These are phyloP conservation scores for Caenorhabditis plicata DNA, from an alignment of 2,888 invertebrate species.

Conservation along the genomic window DNA sequence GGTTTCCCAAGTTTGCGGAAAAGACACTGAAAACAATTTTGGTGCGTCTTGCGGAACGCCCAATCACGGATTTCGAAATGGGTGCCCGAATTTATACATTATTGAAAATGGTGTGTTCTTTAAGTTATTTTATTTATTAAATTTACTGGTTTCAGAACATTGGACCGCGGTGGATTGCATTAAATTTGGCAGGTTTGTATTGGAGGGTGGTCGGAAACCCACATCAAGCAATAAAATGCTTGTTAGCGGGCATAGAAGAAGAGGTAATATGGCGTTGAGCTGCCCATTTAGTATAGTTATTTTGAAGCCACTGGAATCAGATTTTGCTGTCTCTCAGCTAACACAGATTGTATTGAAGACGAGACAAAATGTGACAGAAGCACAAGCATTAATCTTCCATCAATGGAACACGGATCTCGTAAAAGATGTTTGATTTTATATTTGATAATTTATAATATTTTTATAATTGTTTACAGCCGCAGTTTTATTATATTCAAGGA, in stretches of 20 bases:
- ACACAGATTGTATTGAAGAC: slow-evolving; percentile 73
- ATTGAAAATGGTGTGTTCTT: slow-evolving; percentile 72
- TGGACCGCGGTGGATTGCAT: slow-evolving; percentile 77
- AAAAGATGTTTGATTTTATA: slow-evolving; percentile 6
- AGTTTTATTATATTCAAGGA: slow-evolving; percentile 40
- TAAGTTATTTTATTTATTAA: background rate
- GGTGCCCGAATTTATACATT: slow-evolving; percentile 79
- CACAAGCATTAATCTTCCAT: slow-evolving; percentile 16
- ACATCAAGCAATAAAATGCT: slow-evolving; percentile 75
- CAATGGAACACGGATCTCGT: slow-evolving; percentile 19
- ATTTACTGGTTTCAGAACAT: slow-evolving; percentile 70
- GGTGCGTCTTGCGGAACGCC: slow-evolving; percentile 39
- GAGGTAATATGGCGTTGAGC: slow-evolving; percentile 4
- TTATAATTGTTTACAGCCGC: slow-evolving; percentile 33
- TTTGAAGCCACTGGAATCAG: slow-evolving; percentile 66
- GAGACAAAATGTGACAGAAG: slow-evolving; percentile 67
- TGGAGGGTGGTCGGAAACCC: slow-evolving; percentile 78
- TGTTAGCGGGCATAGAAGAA: slow-evolving; percentile 71
- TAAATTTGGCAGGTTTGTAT: slow-evolving; percentile 77
- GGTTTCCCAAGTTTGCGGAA: slow-evolving; percentile 20
- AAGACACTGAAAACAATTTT: slow-evolving; percentile 34
- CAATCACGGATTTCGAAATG: slow-evolving; percentile 72
- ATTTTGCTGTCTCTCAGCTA: slow-evolving; percentile 75
- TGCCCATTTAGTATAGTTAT: background rate
- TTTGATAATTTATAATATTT: background rate